These are phyloP conservation scores for Plecturocebus donacophilus DNA, from an alignment of 2,113 vertebrate genomes.

Conservation along the genomic window DNA sequence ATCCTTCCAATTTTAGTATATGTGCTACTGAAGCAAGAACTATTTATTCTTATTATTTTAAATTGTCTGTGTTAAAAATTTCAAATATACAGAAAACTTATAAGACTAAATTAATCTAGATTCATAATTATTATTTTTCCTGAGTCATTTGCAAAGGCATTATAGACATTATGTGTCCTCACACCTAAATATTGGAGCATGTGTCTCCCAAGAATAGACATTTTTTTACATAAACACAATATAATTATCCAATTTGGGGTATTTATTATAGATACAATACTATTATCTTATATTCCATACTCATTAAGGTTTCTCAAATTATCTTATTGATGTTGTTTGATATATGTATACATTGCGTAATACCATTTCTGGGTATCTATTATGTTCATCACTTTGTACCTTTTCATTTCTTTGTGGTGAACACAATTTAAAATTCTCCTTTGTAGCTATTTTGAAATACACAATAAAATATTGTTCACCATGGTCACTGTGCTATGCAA, in stretches of 20 bases:
- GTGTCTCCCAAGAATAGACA: background rate
- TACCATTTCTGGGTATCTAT: background rate
- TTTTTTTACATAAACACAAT: background rate
- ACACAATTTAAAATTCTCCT: background rate
- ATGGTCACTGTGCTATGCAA: background rate
- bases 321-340: background rate
- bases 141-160: background rate
- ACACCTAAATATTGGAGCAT: background rate
- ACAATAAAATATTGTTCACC: background rate
- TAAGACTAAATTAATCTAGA: constrained; percentile 25
- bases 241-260: background rate
- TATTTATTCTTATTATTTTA: background rate
- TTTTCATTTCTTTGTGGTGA: background rate
- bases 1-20: too few species aligned
- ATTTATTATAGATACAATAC: background rate
- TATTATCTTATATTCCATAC: background rate
- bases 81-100: background rate
- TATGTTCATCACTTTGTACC: background rate
- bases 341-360: background rate
- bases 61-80: background rate
- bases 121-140: background rate
- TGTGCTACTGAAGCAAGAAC: too few species aligned
- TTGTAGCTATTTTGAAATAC: background rate
- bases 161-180: background rate
- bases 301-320: constrained; percentile 12